A percentile compares a stretch with the other conserved stretches of the same genome.
Conservation (phyloP, 2,888 invertebrate genomes). For the Pterostichus madidus region DNA sequence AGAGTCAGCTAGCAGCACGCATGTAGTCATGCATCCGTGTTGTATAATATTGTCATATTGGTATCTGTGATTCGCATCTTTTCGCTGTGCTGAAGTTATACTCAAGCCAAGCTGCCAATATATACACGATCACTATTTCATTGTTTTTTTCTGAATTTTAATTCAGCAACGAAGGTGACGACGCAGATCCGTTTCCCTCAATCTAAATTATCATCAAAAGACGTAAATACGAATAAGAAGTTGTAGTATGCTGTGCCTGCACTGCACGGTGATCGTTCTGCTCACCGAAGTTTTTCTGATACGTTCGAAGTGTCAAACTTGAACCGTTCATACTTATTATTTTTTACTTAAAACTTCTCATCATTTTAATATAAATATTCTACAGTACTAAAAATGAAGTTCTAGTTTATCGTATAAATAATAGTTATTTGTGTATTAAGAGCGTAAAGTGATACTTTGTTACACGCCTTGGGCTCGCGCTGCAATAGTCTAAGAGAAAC, state of each 20-base stretch:
- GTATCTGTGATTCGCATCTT: conserved; percentile 65
- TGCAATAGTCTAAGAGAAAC: no score
- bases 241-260: not conserved
- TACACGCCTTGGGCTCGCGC: no score
- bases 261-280: not conserved
- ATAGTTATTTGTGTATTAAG: no score
- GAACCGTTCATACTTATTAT: no score
- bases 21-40: conserved; percentile 43
- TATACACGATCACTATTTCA: conserved; percentile 60
- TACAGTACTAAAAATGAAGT: no score
- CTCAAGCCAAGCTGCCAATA: conserved; percentile 53
- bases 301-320: no score
- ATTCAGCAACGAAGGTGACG: conserved; percentile 68
- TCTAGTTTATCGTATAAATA: no score
- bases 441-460: no score
- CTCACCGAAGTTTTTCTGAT: no score
- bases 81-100: conserved; percentile 55
- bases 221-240: conserved; percentile 43
- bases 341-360: no score
- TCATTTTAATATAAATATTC: no score
- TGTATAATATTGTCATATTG: conserved; percentile 66
- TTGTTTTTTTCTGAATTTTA: conserved; percentile 67
- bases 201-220: conserved; percentile 64
- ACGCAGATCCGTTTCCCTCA: conserved; percentile 62
- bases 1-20: not conserved